A percentile compares a stretch with the other conserved stretches of the same genome.
Evolutionary conservation across 2,888 invertebrate species (phyloP).

Genomic region (Drosophila multiciliata): DNA sequence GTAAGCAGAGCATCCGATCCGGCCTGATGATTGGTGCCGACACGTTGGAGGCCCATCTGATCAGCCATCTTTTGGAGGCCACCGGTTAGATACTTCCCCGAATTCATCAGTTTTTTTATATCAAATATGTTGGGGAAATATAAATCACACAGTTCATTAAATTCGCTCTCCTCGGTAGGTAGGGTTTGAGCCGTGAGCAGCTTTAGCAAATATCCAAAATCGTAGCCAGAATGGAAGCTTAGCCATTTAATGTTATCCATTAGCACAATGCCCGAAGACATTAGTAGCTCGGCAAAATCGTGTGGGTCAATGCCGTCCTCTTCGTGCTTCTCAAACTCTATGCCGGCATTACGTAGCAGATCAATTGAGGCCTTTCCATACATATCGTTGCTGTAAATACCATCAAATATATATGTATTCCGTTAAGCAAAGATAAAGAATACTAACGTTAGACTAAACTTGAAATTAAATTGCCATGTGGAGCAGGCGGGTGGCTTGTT

Average conservation of each 20-base stretch:
- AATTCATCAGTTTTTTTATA: constrained; percentile 99
- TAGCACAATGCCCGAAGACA: constrained; percentile 98
- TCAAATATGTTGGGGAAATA: constrained; percentile 99
- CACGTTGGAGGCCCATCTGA: constrained; percentile 94
- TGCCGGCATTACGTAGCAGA: constrained; percentile 97
- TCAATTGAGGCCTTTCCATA: constrained; percentile 99
- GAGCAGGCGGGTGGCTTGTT: constrained; percentile 96
- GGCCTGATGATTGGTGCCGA: constrained; percentile 99
- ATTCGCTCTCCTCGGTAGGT: constrained; percentile 98
- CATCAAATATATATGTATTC: background rate
- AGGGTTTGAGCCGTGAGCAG: constrained; percentile 96
- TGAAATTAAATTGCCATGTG: constrained; percentile 99
- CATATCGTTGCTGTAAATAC: constrained; percentile 94
- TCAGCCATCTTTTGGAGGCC: constrained; percentile 99
- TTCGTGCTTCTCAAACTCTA: constrained; percentile 99
- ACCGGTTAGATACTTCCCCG: constrained; percentile 98
- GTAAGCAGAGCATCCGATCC: constrained; percentile 99
- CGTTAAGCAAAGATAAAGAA: no score
- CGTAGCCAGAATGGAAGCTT: constrained; percentile 99
- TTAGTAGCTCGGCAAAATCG: constrained; percentile 98
- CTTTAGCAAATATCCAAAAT: constrained; percentile 99
- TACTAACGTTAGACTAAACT: constrained; percentile 97
- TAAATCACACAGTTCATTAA: constrained; percentile 96
- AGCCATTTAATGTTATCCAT: constrained; percentile 99
- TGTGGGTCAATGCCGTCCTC: constrained; percentile 98